Evolutionary conservation across 2,113 vertebrate species (phyloP).

Genomic region (Megalops atlanticus): DNA sequence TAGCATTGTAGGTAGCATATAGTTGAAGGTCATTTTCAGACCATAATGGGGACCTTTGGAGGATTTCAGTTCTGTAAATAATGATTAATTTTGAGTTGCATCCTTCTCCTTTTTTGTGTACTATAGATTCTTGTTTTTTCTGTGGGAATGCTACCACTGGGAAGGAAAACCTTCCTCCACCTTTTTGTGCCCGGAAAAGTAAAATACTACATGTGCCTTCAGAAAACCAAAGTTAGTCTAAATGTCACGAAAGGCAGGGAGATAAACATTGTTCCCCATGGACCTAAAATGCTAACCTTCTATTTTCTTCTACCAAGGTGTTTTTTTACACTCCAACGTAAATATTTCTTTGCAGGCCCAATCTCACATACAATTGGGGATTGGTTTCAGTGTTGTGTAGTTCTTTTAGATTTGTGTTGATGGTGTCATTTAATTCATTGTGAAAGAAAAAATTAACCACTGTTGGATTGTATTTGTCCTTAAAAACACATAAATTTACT

Average conservation of each 20-base stretch:
- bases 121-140: conserved; percentile 36
- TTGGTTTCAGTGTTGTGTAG: neutral
- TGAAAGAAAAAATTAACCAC: no score
- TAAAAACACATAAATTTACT: no score
- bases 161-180: conserved; percentile 28
- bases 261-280: conserved; percentile 5
- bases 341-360: conserved; percentile 19
- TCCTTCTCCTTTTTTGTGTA: conserved; percentile 49
- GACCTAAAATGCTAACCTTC: conserved; percentile 27
- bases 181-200: conserved; percentile 30
- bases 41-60: conserved; percentile 37
- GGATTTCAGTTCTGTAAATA: conserved; percentile 42
- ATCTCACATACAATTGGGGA: neutral
- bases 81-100: conserved; percentile 37
- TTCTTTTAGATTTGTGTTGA: neutral
- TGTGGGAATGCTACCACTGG: conserved; percentile 35
- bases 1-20: conserved; percentile 37
- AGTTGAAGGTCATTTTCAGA: conserved; percentile 44
- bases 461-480: no score
- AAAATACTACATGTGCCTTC: neutral
- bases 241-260: conserved; percentile 39
- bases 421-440: no score
- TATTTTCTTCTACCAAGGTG: conserved; percentile 36
- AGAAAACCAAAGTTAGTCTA: conserved; percentile 44
- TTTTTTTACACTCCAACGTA: conserved; percentile 14